Conservation (phyloP, 2,888 invertebrate genomes). For the Nephrotoma guestfalica region DNA sequence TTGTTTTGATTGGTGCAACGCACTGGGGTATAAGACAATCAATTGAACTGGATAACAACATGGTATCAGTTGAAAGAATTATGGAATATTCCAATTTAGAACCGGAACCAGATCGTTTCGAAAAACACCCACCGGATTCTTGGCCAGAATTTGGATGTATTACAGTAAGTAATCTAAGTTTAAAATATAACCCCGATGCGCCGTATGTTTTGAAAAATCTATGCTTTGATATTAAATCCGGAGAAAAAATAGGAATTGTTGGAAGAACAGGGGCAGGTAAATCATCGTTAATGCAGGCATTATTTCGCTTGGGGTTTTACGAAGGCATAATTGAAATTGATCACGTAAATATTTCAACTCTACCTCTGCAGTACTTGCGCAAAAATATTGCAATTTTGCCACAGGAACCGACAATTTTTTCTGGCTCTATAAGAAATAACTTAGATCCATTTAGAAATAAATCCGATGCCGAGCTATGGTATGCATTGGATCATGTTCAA, state of each 20-base stretch:
- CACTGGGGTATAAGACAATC: slow-evolving; percentile 56
- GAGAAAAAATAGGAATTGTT: slow-evolving; percentile 45
- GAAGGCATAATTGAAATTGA: slow-evolving; percentile 56
- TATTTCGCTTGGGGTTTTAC: slow-evolving; percentile 41
- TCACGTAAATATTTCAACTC: slow-evolving; percentile 21
- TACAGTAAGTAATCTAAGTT: slow-evolving; percentile 41
- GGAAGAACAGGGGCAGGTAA: slow-evolving; percentile 59
- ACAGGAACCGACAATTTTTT: slow-evolving; percentile 24
- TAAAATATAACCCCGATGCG: slow-evolving; percentile 49
- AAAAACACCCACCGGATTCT: neutral
- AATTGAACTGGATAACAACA: slow-evolving; percentile 46
- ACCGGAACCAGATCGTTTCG: slow-evolving; percentile 3
- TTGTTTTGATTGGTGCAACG: slow-evolving; percentile 35
- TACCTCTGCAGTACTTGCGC: slow-evolving; percentile 45
- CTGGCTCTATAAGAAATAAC: neutral
- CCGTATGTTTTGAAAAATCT: slow-evolving; percentile 54
- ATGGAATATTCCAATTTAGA: slow-evolving; percentile 37
- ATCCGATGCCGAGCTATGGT: slow-evolving; percentile 52
- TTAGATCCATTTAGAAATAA: slow-evolving; percentile 30
- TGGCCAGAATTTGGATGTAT: slow-evolving; percentile 52
- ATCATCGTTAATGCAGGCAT: slow-evolving; percentile 48
- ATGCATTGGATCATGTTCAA: slow-evolving; percentile 61
- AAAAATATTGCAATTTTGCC: slow-evolving; percentile 49
- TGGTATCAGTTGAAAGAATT: slow-evolving; percentile 52
- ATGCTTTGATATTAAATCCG: slow-evolving; percentile 35